phyloP scores from a whole-genome alignment of 2,888 invertebrate species.

The Phasia obesa region DNA sequence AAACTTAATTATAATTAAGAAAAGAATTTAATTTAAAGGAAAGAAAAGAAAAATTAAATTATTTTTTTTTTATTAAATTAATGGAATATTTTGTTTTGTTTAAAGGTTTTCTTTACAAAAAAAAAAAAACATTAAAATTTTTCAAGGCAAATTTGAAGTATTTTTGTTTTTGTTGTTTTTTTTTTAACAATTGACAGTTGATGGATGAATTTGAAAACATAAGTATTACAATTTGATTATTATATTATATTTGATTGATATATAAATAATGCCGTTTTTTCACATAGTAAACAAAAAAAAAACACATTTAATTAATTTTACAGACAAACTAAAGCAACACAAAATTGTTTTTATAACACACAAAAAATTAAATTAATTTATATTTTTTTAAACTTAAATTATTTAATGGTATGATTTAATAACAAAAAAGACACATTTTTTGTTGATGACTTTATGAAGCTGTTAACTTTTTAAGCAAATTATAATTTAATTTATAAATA shows the following conservation, averaged over 20 bases:
- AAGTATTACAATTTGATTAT: conserved; percentile 28
- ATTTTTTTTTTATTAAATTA: conserved; percentile 48
- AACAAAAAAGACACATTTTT: conserved; percentile 34
- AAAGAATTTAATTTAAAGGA: conserved; percentile 45
- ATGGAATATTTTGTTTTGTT: conserved; percentile 57
- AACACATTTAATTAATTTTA: conserved; percentile 43
- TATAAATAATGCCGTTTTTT: conserved; percentile 1
- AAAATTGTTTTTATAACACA: conserved; percentile 43
- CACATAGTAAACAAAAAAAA: conserved; percentile 31
- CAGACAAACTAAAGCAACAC: conserved; percentile 56
- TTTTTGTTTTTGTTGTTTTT: not conserved
- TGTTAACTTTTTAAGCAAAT: conserved; percentile 57
- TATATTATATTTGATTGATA: no score
- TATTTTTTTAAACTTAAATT: conserved; percentile 54
- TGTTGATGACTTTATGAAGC: conserved; percentile 49
- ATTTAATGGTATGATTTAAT: conserved; percentile 55
- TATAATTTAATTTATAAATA: conserved; percentile 49
- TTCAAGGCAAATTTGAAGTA: conserved; percentile 2
- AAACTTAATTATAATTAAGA: conserved; percentile 53
- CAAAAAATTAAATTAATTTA: conserved; percentile 42
- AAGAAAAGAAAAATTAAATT: not conserved
- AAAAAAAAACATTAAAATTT: conserved; percentile 21
- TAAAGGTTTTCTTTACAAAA: conserved; percentile 35
- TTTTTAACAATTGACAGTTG: conserved; percentile 69
- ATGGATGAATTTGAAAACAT: conserved; percentile 32